Evolutionary conservation across 2,113 vertebrate species (phyloP), one percentile per base, ranked within the genome.

Genomic region (Regulus satrapa): DNA sequence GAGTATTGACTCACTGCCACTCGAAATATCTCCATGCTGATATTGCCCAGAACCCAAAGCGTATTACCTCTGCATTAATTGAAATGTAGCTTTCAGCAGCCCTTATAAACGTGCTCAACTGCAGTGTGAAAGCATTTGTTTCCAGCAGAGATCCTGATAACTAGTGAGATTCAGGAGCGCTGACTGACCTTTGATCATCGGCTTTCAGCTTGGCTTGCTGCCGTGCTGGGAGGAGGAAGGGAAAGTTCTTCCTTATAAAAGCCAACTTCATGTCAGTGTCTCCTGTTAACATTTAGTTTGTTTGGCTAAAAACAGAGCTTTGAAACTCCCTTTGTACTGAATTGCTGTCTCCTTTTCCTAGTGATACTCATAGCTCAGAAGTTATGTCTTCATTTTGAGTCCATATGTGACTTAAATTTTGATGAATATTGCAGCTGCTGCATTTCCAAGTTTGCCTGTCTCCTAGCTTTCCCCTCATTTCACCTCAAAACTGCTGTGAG

Each of bases 81-180:
- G 87, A 93, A 96, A 90, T 58, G 78, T 79, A 95, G 92, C 95
- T 92, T 92, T 94, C 94, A 93, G 87, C 93, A 95, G 69, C 85
- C 89, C 67, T 43, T 83, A 48, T 4, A 58, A 79, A 71, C 18
- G 1, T 90, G 93, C 89, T 46, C 17, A 0, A 25, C n/a, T 58
- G 87, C 40, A 56, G 95, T 67, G 87, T 85, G 89, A 80, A 90
- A 82, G 92, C 92, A 72, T 94, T 94, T 94, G 93, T 95, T 96
- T 91, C 89, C 85, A 92, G 88, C 1, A 0, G 77, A 76, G 92
- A 92, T 95, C 85, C 93, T 85, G 94, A 91, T 94, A 96, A 91
- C 91, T 68, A 79, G 51, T n/a, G 81, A 93, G 89, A 73, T 76
- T 94, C 69, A 58, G 94, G 81, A 92, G 93, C 5, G 8, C 85